A percentile compares a stretch with the other conserved stretches of the same genome.
phyloP scores from a whole-genome alignment of 2,113 vertebrate species.

The Cnemophilus loriae region DNA sequence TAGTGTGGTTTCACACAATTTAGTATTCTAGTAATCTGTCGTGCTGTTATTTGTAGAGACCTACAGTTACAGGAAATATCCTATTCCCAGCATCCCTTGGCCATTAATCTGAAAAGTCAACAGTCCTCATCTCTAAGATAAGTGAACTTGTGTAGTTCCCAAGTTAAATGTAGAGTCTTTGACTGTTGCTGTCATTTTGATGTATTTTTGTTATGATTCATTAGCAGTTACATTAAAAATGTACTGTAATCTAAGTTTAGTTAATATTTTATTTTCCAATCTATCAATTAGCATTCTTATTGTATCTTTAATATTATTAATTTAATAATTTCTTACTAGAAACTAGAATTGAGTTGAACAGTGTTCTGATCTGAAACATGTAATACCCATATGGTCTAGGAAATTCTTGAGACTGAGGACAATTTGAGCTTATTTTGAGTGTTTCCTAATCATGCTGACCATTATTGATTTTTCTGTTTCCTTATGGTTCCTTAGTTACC shows the following conservation, averaged over 20 bases:
- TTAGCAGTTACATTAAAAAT: not conserved
- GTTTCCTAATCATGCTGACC: not conserved
- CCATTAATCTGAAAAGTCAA: slow-evolving; percentile 12
- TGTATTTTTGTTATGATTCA: not conserved
- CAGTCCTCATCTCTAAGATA: not conserved
- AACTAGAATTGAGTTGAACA: not conserved
- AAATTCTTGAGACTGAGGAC: not conserved
- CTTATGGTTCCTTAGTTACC: not conserved
- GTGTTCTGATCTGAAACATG: not conserved
- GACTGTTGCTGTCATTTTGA: not conserved
- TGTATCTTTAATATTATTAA: not conserved
- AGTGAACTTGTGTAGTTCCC: not conserved
- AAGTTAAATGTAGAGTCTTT: not conserved
- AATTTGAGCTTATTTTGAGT: not conserved
- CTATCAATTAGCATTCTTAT: not conserved
- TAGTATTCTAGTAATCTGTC: not conserved
- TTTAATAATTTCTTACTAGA: not conserved
- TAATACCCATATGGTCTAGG: not conserved
- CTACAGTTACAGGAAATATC: not conserved
- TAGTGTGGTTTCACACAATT: not conserved
- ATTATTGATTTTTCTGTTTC: not conserved
- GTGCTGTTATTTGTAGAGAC: not conserved
- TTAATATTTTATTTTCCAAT: not conserved
- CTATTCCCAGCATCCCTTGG: not conserved
- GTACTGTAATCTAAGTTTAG: not conserved